Conservation (phyloP, 2,113 vertebrate genomes). For the Cyphomyrus plagiostoma region DNA sequence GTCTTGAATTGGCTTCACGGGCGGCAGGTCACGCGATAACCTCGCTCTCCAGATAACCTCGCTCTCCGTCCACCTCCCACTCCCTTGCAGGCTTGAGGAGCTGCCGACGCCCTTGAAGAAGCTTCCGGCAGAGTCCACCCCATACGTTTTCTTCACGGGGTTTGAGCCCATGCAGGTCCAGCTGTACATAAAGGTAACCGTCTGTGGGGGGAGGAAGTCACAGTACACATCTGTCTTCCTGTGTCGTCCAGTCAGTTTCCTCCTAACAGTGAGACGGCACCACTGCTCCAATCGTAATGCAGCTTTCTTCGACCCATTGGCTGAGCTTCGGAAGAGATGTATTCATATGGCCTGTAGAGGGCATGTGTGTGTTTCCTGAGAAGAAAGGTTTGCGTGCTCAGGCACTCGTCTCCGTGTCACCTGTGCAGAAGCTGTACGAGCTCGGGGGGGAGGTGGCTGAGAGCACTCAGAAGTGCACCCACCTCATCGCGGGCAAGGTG, state of each 20-base stretch:
- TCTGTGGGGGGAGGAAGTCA: neutral
- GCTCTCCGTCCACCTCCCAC: neutral
- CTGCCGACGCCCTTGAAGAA: slow-evolving; percentile 80
- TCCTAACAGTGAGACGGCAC: neutral
- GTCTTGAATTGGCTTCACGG: neutral
- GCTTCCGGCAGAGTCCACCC: slow-evolving; percentile 77
- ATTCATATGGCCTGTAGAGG: neutral
- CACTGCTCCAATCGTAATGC: neutral
- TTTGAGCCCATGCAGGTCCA: slow-evolving; percentile 85
- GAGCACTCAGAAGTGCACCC: slow-evolving; percentile 79
- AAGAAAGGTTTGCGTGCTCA: too few relatives aligned
- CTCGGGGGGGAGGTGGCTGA: slow-evolving; percentile 87
- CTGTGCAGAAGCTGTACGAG: slow-evolving; percentile 76
- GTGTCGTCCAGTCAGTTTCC: neutral
- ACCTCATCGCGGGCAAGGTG: slow-evolving; percentile 86
- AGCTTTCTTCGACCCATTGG: neutral
- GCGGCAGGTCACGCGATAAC: neutral
- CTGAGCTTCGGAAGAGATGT: neutral
- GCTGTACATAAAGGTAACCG: slow-evolving; percentile 82
- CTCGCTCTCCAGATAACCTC: neutral
- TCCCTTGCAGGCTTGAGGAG: slow-evolving; percentile 78
- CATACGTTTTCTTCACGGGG: slow-evolving; percentile 85
- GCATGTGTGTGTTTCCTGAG: neutral
- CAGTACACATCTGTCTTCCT: neutral
- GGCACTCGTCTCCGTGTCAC: neutral